phyloP scores from a whole-genome alignment of 1,140 invertebrate species.

The Chlorops oryzae region DNA sequence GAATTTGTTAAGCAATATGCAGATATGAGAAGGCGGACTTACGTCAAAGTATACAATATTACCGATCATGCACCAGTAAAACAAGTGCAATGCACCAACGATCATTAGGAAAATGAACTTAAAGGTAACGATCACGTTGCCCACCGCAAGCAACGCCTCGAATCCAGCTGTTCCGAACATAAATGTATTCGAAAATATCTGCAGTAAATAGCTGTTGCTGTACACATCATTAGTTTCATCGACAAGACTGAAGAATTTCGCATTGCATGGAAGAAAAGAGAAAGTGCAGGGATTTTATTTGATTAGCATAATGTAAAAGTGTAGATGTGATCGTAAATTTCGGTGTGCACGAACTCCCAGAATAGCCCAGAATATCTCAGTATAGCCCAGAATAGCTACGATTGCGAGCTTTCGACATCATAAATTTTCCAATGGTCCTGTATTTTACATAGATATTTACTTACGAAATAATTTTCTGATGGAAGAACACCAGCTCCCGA shows the following conservation, averaged over 20 bases:
- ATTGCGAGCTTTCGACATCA: neutral
- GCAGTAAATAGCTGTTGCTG: constrained; percentile 27
- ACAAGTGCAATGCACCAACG: constrained; percentile 26
- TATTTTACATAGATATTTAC: neutral
- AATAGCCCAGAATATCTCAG: no score
- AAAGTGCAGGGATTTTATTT: neutral
- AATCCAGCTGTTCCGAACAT: constrained; percentile 33
- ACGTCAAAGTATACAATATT: constrained; percentile 27
- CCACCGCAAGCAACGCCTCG: constrained; percentile 26
- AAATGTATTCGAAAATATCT: constrained; percentile 31
- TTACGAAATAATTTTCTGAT: constrained; percentile 33
- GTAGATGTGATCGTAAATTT: no score
- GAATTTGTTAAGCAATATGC: neutral
- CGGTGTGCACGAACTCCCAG: no score
- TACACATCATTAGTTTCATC: constrained; percentile 21
- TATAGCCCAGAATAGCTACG: no score
- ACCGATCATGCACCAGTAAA: constrained; percentile 30
- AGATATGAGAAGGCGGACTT: neutral
- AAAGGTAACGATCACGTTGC: constrained; percentile 25
- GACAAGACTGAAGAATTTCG: constrained; percentile 16
- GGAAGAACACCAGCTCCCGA: constrained; percentile 18
- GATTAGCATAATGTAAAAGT: no score
- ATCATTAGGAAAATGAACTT: constrained; percentile 31
- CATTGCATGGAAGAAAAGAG: no score
- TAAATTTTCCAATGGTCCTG: neutral